Conservation (phyloP, 2,797 vertebrate genomes). For the Champsocephalus esox region DNA sequence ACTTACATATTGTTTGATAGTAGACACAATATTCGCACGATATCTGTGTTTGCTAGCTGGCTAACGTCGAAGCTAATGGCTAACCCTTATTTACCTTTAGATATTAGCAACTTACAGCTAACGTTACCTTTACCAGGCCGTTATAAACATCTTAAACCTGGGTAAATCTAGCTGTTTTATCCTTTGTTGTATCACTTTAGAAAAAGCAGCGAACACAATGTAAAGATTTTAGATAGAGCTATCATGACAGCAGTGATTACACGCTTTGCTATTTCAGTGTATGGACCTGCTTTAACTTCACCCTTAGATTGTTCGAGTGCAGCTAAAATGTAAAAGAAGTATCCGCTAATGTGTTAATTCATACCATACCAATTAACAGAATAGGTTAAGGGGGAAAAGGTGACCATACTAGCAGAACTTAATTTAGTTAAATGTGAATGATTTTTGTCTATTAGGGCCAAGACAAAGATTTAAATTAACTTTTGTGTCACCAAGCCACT, state of each 20-base stretch:
- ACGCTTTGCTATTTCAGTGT: neutral
- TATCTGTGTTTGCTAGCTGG: constrained; percentile 1
- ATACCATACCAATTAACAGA: neutral
- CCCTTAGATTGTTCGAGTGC: neutral
- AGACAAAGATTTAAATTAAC: no score
- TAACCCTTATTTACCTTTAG: no score
- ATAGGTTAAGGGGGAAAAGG: neutral
- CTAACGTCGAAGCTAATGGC: neutral
- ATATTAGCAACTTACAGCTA: no score
- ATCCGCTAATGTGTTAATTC: neutral
- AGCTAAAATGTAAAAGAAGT: neutral
- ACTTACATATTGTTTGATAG: accelerated
- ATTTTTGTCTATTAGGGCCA: neutral
- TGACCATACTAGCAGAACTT: neutral
- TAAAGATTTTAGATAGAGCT: neutral
- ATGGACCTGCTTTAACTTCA: neutral
- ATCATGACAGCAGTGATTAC: neutral
- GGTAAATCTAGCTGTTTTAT: neutral
- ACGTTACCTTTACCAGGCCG: no score
- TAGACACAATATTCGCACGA: accelerated
- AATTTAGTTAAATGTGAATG: neutral
- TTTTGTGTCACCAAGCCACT: no score
- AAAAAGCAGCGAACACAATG: neutral
- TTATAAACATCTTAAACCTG: neutral
- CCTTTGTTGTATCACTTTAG: no score